These are phyloP conservation scores for Frankliniella fusca DNA, from an alignment of 2,888 invertebrate genomes.

Conservation along the genomic window DNA sequence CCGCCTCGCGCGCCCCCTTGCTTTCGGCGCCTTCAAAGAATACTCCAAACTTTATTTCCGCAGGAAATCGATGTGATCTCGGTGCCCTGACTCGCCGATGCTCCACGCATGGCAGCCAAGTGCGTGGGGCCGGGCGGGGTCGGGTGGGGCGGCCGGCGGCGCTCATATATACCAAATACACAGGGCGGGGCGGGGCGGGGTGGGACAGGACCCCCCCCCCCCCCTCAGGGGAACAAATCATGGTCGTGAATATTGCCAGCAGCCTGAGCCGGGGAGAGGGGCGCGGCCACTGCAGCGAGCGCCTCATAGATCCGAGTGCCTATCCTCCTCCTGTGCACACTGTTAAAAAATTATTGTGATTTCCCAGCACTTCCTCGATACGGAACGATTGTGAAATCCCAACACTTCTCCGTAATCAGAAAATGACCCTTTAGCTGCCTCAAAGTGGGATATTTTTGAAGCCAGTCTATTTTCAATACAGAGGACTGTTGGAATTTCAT, in stretches of 20 bases:
- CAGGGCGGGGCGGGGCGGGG: not conserved
- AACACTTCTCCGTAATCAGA: too few relatives aligned
- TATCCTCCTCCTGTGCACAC: too few relatives aligned
- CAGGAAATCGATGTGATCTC: not conserved
- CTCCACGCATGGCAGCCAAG: not conserved
- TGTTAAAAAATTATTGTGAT: too few relatives aligned
- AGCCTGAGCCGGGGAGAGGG: not conserved
- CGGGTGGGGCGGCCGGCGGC: not conserved
- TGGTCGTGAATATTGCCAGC: not conserved
- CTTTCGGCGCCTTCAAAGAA: not conserved
- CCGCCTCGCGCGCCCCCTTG: not conserved
- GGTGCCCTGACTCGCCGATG: not conserved
- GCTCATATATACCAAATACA: constrained; percentile 21
- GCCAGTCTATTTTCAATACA: too few relatives aligned
- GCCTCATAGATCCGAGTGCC: too few relatives aligned
- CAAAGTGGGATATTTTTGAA: too few relatives aligned
- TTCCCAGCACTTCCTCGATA: too few relatives aligned
- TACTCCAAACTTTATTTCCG: constrained; percentile 12
- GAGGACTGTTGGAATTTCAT: too few relatives aligned
- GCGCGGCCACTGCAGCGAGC: not conserved
- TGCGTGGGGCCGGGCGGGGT: not conserved
- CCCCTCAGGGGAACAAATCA: not conserved
- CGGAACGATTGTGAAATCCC: too few relatives aligned
- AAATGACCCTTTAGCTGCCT: too few relatives aligned
- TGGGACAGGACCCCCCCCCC: not conserved